A percentile compares a stretch with the other conserved stretches of the same genome.
Conservation (phyloP, 2,797 vertebrate genomes). For the Melanotaenia maccullochi region DNA sequence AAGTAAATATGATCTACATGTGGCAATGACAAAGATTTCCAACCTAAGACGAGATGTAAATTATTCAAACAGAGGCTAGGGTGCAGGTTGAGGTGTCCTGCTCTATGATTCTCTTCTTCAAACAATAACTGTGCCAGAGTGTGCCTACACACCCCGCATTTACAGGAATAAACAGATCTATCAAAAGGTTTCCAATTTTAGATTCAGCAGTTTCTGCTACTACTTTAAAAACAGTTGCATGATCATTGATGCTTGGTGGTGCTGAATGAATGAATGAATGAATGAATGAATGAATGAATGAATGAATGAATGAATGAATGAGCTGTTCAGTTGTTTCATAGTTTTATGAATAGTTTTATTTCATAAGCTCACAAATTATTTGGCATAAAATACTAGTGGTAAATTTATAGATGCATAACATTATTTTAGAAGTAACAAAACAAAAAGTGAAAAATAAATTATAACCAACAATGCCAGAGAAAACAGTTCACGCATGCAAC, state of each 20-base stretch:
- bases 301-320: background rate
- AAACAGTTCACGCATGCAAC: background rate
- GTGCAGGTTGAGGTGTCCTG: conserved; percentile 13
- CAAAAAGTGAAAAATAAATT: no score
- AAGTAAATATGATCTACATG: background rate
- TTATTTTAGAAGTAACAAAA: no score
- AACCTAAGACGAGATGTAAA: conserved; percentile 21
- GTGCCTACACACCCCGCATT: background rate
- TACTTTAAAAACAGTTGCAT: no score
- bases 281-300: background rate
- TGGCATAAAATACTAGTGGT: no score
- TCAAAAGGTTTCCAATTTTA: background rate
- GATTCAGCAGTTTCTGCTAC: background rate
- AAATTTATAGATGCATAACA: no score
- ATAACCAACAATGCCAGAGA: no score
- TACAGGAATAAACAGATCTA: background rate
- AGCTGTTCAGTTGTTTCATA: no score
- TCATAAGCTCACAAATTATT: no score
- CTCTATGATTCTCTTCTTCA: background rate
- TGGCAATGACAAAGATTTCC: background rate
- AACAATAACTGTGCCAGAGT: background rate
- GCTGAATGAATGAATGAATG: no score
- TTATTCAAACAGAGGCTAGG: conserved; percentile 18
- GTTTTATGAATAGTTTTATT: no score
- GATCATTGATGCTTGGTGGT: no score